These are phyloP conservation scores for Neoarius graeffei DNA, from an alignment of 2,113 vertebrate species.

Conservation along the genomic window DNA sequence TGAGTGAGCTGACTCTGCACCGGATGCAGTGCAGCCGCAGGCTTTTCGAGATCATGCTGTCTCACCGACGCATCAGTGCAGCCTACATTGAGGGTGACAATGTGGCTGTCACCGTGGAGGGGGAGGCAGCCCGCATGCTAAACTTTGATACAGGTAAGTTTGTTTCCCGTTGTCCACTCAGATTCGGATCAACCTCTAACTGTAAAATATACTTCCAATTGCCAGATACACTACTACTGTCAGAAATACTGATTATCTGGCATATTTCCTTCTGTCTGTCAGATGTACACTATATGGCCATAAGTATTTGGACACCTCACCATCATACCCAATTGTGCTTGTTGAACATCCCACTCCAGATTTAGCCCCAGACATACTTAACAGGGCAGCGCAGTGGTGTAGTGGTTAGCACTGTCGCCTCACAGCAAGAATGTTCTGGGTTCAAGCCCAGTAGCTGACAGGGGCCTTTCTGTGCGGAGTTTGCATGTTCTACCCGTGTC, in stretches of 20 bases:
- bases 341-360: not conserved
- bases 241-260: not conserved
- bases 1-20: slow-evolving; percentile 68
- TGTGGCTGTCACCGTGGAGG: slow-evolving; percentile 75
- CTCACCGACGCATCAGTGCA: slow-evolving; percentile 72
- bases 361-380: too few relatives aligned
- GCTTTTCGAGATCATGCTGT: slow-evolving; percentile 75
- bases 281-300: not conserved
- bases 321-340: not conserved
- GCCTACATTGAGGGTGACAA: slow-evolving; percentile 73
- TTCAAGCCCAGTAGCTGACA: too few relatives aligned
- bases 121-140: slow-evolving; percentile 72
- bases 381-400: too few relatives aligned
- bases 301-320: not conserved
- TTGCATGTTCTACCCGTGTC: too few relatives aligned
- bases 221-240: not conserved
- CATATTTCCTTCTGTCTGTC: not conserved
- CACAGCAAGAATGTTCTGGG: too few relatives aligned
- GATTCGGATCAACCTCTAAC: not conserved
- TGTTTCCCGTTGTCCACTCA: not conserved
- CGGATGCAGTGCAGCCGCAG: slow-evolving; percentile 74
- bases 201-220: not conserved
- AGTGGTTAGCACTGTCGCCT: too few relatives aligned
- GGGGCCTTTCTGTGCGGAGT: too few relatives aligned
- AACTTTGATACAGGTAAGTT: slow-evolving; percentile 76